phyloP scores from a whole-genome alignment of 2,113 vertebrate genomes.

The Bubo scandiacus region DNA sequence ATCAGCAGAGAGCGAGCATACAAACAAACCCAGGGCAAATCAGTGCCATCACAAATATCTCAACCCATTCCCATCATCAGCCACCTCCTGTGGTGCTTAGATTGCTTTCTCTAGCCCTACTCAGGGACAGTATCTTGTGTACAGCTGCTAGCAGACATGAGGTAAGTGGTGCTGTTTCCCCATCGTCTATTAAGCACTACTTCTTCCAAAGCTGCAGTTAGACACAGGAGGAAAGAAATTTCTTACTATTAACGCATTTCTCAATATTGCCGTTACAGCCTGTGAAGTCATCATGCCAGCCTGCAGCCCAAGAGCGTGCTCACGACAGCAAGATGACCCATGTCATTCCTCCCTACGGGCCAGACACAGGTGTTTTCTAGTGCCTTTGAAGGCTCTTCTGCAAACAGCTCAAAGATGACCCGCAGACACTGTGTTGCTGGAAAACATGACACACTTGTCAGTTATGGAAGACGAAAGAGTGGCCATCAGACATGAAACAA shows the following conservation, averaged over 20 bases:
- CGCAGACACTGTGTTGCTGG: neutral
- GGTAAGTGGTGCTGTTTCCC: neutral
- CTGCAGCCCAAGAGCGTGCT: neutral
- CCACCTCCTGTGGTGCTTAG: neutral
- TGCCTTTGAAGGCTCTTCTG: neutral
- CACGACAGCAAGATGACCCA: neutral
- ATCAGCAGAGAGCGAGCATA: neutral
- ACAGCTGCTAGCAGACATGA: neutral
- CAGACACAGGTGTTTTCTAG: neutral
- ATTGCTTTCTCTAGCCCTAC: neutral
- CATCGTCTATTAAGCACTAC: neutral
- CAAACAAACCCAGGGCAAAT: neutral
- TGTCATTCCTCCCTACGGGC: fast-evolving
- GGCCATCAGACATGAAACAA: fast-evolving
- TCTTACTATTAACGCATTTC: neutral
- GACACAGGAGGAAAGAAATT: neutral
- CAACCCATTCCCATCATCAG: neutral
- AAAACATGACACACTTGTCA: fast-evolving
- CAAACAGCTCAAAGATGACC: neutral
- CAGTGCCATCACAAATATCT: neutral
- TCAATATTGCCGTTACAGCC: neutral
- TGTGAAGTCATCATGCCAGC: neutral
- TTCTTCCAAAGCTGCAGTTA: neutral
- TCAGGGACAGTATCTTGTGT: neutral
- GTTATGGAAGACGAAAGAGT: neutral